Evolutionary conservation across 64 coral and sea anemone genomes (phyloP).

Genomic region (Stylophora pistillata): DNA sequence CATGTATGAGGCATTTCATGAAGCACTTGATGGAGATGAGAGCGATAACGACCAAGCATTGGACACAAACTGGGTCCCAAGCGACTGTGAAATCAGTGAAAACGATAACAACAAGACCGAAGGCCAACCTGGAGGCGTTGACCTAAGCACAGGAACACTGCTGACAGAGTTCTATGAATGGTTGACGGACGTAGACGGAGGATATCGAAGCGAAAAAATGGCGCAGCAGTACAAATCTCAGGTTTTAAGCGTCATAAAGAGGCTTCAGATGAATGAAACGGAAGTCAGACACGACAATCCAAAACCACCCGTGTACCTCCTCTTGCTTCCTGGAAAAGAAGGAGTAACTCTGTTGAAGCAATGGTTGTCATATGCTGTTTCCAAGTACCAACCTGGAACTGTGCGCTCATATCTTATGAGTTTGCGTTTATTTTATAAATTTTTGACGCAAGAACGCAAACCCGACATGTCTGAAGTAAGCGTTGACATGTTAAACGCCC

Average conservation of each 20-base stretch:
- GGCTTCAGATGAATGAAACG: conserved; percentile 51
- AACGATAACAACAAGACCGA: conserved; percentile 3
- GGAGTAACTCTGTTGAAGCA: conserved; percentile 53
- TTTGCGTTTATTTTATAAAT: conserved; percentile 50
- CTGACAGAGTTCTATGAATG: conserved; percentile 53
- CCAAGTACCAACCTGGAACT: conserved; percentile 61
- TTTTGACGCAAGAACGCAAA: conserved; percentile 53
- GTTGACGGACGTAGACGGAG: conserved; percentile 48
- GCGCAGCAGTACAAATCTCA: conserved; percentile 50
- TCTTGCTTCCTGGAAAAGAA: conserved; percentile 51
- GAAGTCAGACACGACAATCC: conserved; percentile 26
- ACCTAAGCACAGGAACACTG: conserved; percentile 8
- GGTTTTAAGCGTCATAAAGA: conserved; percentile 34
- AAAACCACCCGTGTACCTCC: conserved; percentile 33
- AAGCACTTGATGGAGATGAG: conserved; percentile 44
- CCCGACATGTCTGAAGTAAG: conserved; percentile 31
- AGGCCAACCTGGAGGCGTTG: conserved; percentile 1
- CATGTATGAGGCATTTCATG: conserved; percentile 27
- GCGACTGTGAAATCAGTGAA: conserved; percentile 41
- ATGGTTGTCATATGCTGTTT: conserved; percentile 57
- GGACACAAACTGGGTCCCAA: conserved; percentile 55
- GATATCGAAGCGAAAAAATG: conserved; percentile 53
- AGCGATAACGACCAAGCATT: conserved; percentile 52
- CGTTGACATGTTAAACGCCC: conserved; percentile 39
- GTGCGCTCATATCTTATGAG: conserved; percentile 59